Evolutionary conservation across 1,140 invertebrate species (phyloP).

Genomic region (Zophobas morio): DNA sequence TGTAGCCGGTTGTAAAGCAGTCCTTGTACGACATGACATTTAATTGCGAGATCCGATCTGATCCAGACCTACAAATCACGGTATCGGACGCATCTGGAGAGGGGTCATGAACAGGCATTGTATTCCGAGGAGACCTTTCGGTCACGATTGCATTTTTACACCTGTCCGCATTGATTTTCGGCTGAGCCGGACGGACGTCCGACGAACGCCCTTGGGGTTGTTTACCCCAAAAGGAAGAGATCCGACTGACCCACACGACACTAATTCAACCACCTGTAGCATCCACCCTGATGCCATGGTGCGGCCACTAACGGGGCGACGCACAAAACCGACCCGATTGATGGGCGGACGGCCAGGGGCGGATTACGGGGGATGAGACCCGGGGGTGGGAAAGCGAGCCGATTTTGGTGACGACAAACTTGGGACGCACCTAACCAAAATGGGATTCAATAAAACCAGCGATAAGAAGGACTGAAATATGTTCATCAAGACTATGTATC

Average conservation of each 20-base stretch:
- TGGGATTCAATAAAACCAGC: too few relatives aligned
- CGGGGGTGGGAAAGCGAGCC: too few relatives aligned
- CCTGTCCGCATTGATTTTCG: slow-evolving; percentile 34
- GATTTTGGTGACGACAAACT: too few relatives aligned
- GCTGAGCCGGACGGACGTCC: neutral
- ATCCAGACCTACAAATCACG: slow-evolving; percentile 58
- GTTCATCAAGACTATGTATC: too few relatives aligned
- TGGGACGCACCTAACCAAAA: too few relatives aligned
- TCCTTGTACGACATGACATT: slow-evolving; percentile 56
- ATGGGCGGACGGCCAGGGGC: neutral
- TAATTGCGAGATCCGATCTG: slow-evolving; percentile 56
- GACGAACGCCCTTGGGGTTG: slow-evolving; percentile 10
- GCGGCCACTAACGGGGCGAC: slow-evolving; percentile 33
- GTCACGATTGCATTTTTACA: slow-evolving; percentile 37
- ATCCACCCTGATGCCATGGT: slow-evolving; percentile 5
- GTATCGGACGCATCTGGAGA: slow-evolving; percentile 54
- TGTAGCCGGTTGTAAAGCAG: slow-evolving; percentile 44
- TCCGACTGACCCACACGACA: slow-evolving; percentile 53
- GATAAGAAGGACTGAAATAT: too few relatives aligned
- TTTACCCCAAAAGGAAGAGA: slow-evolving; percentile 31
- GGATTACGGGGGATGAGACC: neutral
- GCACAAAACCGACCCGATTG: slow-evolving; percentile 27
- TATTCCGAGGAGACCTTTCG: slow-evolving; percentile 43
- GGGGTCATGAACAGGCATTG: slow-evolving; percentile 54
- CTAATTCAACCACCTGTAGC: slow-evolving; percentile 60